Evolutionary conservation across 1,140 invertebrate genomes (phyloP), one percentile per base, ranked within the genome.

Genomic region (Matsumurasca onukii): DNA sequence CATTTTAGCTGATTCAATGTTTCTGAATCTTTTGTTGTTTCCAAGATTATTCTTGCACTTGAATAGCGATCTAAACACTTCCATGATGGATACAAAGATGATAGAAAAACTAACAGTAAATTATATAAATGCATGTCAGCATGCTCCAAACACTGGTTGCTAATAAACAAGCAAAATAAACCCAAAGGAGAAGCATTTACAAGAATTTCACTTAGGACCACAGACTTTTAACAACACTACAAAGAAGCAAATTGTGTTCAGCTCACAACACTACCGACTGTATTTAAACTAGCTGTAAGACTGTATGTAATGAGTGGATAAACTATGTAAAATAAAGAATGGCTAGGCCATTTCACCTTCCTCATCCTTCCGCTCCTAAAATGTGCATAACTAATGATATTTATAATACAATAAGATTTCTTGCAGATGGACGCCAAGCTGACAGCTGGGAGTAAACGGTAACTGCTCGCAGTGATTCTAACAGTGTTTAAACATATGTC

Each of bases 301-400:
- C 25, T 59, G 17, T 17, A 5, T 59, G 55, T 25, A 59, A 59
- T 59, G 55, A 27, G n/a, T 29, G 5, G 12, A 27, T 59, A 59
- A 59, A 59, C 22, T 45, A 27, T 59, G 55, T 59, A 59, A 15
- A 27, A 59, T 59, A 59, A 59, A 59, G 24, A 5, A 24, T 59
- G 55, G 55, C 55, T 29, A 22, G 9, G 3, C 55, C 55, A 13
- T 9, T 3, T 2, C 15, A 9, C 22, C 30, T 5, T 59, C 55
- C 55, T 29, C 30, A 2, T 59, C 55, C 55, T 29, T 9, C 55
- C 55, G 24, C 55, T 59, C 55, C 24, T 22, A 59, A 59, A 59
- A 22, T 59, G 55, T 59, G 67, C 72, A 67, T 68, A 68, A 68
- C 57, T 68, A 68, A 68, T 68, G 48, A 31, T 68, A 34, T 68